Conservation (phyloP, 2,113 vertebrate species). For the Pimephales promelas region DNA sequence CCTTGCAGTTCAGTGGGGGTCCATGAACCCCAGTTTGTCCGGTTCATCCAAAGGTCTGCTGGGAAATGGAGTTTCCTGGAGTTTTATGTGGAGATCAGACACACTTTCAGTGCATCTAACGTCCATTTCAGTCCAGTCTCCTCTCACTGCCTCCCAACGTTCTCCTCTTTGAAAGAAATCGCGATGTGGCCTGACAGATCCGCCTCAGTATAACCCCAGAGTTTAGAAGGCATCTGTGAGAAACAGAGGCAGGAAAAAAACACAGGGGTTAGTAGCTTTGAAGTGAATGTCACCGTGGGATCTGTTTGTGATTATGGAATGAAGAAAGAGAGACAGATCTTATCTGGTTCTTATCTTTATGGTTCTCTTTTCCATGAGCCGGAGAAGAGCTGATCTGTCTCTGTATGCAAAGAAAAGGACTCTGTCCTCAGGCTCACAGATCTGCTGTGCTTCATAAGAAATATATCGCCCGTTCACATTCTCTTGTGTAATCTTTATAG, state of each 20-base stretch:
- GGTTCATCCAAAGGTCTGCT: slow-evolving; percentile 10
- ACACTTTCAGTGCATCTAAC: not conserved
- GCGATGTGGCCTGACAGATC: not conserved
- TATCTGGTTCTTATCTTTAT: slow-evolving; percentile 42
- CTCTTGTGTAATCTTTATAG: slow-evolving; percentile 41
- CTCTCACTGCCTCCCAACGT: not conserved
- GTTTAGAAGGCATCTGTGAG: slow-evolving; percentile 38
- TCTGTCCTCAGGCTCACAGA: not conserved
- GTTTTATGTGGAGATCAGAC: too few relatives aligned
- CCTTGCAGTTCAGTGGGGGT: not conserved
- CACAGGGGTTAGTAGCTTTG: slow-evolving; percentile 29
- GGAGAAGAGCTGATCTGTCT: slow-evolving; percentile 29
- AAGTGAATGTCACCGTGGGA: slow-evolving; percentile 13
- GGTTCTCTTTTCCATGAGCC: slow-evolving; percentile 23
- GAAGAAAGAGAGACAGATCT: slow-evolving; percentile 18
- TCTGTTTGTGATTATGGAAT: slow-evolving; percentile 40
- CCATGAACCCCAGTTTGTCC: not conserved
- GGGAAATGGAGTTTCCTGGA: not conserved
- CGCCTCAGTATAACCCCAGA: slow-evolving; percentile 31
- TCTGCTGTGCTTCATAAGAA: slow-evolving; percentile 23
- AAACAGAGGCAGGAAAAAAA: slow-evolving; percentile 11
- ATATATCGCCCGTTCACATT: slow-evolving; percentile 1
- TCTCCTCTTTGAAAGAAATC: not conserved
- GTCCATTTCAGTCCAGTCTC: slow-evolving; percentile 4
- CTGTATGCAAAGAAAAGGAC: not conserved